A percentile compares a stretch with the other conserved stretches of the same genome.
Evolutionary conservation across 2,797 vertebrate genomes (phyloP).

Genomic region (Sebastes vulpes): DNA sequence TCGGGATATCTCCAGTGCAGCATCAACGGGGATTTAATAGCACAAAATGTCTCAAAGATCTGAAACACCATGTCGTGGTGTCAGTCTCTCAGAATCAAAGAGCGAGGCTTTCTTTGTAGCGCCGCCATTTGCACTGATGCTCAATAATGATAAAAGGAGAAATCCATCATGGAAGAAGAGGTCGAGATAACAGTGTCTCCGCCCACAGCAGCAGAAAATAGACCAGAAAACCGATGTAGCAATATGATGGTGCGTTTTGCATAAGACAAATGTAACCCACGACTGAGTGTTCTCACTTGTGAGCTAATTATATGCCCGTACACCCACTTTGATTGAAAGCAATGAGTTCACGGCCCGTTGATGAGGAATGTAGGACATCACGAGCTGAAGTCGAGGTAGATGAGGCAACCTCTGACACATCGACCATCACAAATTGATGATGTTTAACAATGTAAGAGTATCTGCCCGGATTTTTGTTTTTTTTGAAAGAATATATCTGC

Average conservation of each 20-base stretch:
- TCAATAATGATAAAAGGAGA: constrained; percentile 29
- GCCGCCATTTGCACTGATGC: constrained; percentile 28
- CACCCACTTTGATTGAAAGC: constrained; percentile 3
- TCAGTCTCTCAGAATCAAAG: constrained; percentile 31
- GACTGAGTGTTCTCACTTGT: neutral
- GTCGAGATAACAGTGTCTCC: neutral
- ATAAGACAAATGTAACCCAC: constrained; percentile 3
- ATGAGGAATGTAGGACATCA: neutral
- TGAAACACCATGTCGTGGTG: constrained; percentile 8
- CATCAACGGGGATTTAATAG: constrained; percentile 1
- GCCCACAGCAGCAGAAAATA: constrained; percentile 15
- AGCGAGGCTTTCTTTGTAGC: constrained; percentile 22
- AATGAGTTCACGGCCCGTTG: neutral
- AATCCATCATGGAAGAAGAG: constrained; percentile 17
- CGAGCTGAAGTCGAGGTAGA: constrained; percentile 11
- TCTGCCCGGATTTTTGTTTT: neutral
- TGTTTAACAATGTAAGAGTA: constrained; percentile 4
- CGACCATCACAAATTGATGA: neutral
- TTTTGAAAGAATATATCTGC: neutral
- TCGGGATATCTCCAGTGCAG: neutral
- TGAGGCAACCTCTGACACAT: constrained; percentile 11
- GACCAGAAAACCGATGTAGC: neutral
- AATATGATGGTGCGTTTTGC: constrained; percentile 9
- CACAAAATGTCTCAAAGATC: constrained; percentile 18
- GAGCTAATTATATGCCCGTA: neutral